Base-by-base conservation (phyloP, 1,140 invertebrate species). In the Goniozus legneri region DNA sequence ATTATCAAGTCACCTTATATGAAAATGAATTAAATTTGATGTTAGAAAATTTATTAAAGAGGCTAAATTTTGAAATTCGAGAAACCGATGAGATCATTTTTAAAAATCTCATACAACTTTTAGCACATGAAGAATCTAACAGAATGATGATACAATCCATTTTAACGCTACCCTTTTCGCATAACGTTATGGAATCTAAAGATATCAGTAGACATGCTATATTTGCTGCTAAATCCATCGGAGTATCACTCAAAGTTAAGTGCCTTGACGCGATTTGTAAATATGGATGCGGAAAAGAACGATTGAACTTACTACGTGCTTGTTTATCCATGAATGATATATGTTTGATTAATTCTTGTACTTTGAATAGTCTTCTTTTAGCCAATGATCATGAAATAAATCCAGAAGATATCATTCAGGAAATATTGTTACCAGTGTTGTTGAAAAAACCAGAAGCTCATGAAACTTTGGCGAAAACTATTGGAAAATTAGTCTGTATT, bases 401-500 rank as follows among this genome's bases (percentile, higher is more conserved):
- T 31, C 27, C 44, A 44, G 13, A 20, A 40, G 22, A 41, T 40
- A 34, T 44, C 33, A 50, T 42, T 60, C 18, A 37, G 71, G 67
- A 12, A 61, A 54, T 40, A 62, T 56, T 16, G 20, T 62, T n/a
- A n/a, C n/a, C n/a, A 8, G 12, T 58, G 14, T 36, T 70, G 24
- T 42, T 69, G 16, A 47, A 47, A 10, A 59, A 66, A 47, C 2
- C 46, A 3, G 13, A 58, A 14, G 44, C 71, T 40, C 56, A 64
- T 8, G 54, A 66, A 51, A 57, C 58, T 10, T 51, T 73, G 40
- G 66, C 59, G 12, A 56, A 37, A 32, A 41, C 58, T n/a, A 49
- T 76, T 12, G 66, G 69, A 4, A 48, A 56, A 8, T 40, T 69
- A 7, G 52, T 64, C 42, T 76, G 74, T 42, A 35, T 71, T n/a